These are phyloP conservation scores for Hyphantria cunea DNA, from an alignment of 1,140 invertebrate genomes.

Conservation along the genomic window DNA sequence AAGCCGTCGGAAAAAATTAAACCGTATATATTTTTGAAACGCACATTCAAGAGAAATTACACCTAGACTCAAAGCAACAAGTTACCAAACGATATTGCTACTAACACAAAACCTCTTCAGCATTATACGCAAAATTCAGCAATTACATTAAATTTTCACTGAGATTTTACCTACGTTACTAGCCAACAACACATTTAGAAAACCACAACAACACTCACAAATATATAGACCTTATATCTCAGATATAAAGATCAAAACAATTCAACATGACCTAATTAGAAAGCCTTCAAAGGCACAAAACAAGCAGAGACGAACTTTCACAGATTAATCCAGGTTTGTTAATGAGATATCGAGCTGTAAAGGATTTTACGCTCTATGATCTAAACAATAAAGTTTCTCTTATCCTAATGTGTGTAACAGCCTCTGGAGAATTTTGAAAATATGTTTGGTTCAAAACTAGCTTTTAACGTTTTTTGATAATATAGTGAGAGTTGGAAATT, in stretches of 20 bases:
- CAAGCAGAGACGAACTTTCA: slow-evolving; percentile 26
- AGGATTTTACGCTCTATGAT: slow-evolving; percentile 13
- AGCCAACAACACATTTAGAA: slow-evolving; percentile 13
- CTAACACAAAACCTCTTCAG: neutral
- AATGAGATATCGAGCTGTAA: slow-evolving; percentile 13
- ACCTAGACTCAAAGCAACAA: no score
- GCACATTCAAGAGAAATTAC: no score
- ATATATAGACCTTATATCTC: slow-evolving; percentile 22
- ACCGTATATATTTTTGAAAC: no score
- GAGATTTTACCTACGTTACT: slow-evolving; percentile 32
- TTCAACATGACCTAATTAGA: slow-evolving; percentile 12
- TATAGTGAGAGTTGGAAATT: no score
- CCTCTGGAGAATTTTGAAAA: no score
- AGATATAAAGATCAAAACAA: slow-evolving; percentile 9
- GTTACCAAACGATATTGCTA: no score
- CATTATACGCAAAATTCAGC: slow-evolving; percentile 19
- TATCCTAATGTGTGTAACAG: no score
- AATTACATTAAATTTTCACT: slow-evolving; percentile 35
- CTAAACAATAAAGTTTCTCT: slow-evolving; percentile 1
- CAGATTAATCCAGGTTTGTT: slow-evolving; percentile 25
- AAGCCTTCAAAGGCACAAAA: slow-evolving; percentile 28
- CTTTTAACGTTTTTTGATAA: no score
- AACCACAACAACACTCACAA: neutral
- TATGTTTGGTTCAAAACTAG: no score
- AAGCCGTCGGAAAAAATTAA: no score